Percentiles rank a stretch among this genome's conserved stretches.
phyloP scores from a whole-genome alignment of 2,113 vertebrate species.

The Oryzias celebensis region DNA sequence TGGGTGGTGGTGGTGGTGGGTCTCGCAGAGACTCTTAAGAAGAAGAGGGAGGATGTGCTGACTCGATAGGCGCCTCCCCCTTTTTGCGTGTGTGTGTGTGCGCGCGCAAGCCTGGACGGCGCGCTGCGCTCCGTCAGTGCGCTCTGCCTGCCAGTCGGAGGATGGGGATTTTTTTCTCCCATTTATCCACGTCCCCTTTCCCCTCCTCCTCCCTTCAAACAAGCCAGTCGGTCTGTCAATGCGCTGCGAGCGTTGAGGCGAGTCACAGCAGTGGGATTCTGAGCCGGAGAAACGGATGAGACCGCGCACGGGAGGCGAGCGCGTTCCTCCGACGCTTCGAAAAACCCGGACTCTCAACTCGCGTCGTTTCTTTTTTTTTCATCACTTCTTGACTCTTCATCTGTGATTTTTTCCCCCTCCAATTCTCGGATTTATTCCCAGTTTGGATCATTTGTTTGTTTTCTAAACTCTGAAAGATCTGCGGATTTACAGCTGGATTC shows the following conservation, averaged over 20 bases:
- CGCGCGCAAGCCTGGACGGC: slow-evolving; percentile 45
- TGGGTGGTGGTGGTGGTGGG: not conserved
- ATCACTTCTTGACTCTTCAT: slow-evolving; percentile 48
- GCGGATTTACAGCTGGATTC: slow-evolving; percentile 64
- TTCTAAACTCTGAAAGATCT: slow-evolving; percentile 28
- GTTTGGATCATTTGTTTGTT: slow-evolving; percentile 30
- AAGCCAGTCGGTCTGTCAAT: slow-evolving; percentile 74
- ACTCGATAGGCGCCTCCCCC: slow-evolving; percentile 34
- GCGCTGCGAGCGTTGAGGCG: slow-evolving; percentile 69
- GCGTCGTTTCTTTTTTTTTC: slow-evolving; percentile 23
- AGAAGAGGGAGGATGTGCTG: slow-evolving; percentile 54
- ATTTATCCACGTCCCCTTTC: slow-evolving; percentile 50
- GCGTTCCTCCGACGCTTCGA: slow-evolving; percentile 9
- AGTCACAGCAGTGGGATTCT: slow-evolving; percentile 72
- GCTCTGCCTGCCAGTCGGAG: slow-evolving; percentile 71
- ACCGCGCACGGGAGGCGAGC: slow-evolving; percentile 36
- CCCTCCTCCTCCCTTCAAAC: slow-evolving; percentile 62
- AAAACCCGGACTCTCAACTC: not conserved
- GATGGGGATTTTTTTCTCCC: slow-evolving; percentile 65
- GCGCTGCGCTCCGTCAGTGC: slow-evolving; percentile 62
- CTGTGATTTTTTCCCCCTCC: slow-evolving; percentile 7
- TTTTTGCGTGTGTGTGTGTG: not conserved
- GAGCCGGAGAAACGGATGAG: slow-evolving; percentile 57
- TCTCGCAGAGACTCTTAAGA: slow-evolving; percentile 39
- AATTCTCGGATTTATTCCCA: slow-evolving; percentile 34